Conservation (phyloP, 1,140 invertebrate genomes). For the Cardiocondyla obscurior region DNA sequence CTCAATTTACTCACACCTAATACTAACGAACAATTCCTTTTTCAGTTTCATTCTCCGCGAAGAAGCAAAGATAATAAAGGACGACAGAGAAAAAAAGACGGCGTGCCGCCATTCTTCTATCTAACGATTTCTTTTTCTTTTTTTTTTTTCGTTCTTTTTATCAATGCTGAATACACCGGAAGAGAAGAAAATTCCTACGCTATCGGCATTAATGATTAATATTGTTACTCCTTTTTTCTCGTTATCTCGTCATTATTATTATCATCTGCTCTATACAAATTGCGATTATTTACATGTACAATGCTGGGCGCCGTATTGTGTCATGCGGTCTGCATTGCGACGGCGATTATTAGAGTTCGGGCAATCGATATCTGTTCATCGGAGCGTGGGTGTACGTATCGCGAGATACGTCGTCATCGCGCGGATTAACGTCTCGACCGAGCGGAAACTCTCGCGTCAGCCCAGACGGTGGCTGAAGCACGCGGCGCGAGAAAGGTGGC, state of each 20-base stretch:
- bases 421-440: conserved; percentile 21
- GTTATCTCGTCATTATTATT: conserved; percentile 8
- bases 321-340: conserved; percentile 33
- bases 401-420: conserved; percentile 25
- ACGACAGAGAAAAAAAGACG: not conserved
- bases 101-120: not conserved
- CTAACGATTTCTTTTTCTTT: not conserved
- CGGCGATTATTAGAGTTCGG: conserved; percentile 43
- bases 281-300: conserved; percentile 61
- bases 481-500: not conserved
- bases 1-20: not conserved
- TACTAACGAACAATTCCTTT: not conserved
- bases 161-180: conserved; percentile 26
- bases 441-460: conserved; percentile 9
- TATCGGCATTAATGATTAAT: conserved; percentile 33
- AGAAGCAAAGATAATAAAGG: not conserved
- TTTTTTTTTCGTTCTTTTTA: not conserved
- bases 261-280: conserved; percentile 59
- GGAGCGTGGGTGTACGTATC: conserved; percentile 25
- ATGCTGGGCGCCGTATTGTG: not conserved
- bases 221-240: conserved; percentile 19
- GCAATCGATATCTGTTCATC: conserved; percentile 41
- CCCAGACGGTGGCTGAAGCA: not conserved
- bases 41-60: not conserved
- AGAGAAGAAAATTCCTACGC: conserved; percentile 35